These are phyloP conservation scores for Aphodius granarius DNA, from an alignment of 2,888 invertebrate species.

Conservation along the genomic window DNA sequence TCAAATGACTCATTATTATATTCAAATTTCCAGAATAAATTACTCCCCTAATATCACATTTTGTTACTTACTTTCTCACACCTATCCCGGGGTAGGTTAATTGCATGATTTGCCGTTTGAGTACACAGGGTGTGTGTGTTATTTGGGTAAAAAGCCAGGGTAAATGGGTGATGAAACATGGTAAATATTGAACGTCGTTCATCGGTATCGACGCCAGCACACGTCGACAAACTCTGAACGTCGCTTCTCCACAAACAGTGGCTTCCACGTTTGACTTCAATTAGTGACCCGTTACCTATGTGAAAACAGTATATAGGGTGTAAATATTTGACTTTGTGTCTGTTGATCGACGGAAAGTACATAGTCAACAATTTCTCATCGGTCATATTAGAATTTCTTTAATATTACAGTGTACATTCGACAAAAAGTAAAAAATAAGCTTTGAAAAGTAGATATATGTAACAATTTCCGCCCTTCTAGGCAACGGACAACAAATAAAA, in stretches of 20 bases:
- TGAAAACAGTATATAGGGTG: not conserved
- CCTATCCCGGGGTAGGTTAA: not conserved
- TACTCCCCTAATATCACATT: not conserved
- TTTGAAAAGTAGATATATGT: not conserved
- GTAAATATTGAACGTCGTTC: not conserved
- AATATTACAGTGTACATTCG: not conserved
- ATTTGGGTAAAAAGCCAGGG: not conserved
- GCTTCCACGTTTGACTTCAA: slow-evolving; percentile 7
- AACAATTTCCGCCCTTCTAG: not conserved
- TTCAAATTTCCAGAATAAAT: too few species aligned
- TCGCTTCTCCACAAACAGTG: slow-evolving; percentile 1
- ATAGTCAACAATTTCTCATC: not conserved
- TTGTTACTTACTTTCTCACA: not conserved
- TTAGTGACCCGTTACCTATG: not conserved
- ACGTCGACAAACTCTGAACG: not conserved
- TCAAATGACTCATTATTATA: too few species aligned
- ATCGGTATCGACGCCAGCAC: not conserved
- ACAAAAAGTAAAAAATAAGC: too few species aligned
- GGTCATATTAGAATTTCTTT: not conserved
- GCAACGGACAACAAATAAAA: not conserved
- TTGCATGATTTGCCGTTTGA: not conserved
- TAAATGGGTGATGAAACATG: not conserved
- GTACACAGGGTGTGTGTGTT: not conserved
- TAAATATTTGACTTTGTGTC: not conserved
- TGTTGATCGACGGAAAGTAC: not conserved